Evolutionary conservation across 2,113 vertebrate genomes (phyloP).

Genomic region (Poecile atricapillus): DNA sequence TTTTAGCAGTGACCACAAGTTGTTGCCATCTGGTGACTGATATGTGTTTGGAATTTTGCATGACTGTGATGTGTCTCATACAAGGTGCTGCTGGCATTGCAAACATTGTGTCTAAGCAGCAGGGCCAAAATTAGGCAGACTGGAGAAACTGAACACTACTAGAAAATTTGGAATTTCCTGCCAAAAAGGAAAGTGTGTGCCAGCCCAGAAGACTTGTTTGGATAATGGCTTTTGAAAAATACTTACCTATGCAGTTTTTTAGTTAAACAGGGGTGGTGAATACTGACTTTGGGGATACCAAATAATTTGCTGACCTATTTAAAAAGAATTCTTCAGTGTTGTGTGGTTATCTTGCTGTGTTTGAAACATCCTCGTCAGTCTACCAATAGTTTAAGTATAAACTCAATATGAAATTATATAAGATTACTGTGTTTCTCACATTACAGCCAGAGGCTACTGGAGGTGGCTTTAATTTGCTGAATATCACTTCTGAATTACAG

Average conservation of each 20-base stretch:
- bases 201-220: background rate
- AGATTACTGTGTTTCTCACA: background rate
- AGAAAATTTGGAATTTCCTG: background rate
- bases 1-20: background rate
- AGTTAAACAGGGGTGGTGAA: background rate
- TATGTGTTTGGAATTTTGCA: background rate
- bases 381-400: background rate
- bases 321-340: background rate
- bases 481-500: constrained; percentile 60
- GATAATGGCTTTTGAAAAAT: background rate
- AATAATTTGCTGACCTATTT: background rate
- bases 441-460: background rate
- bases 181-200: background rate
- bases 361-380: background rate
- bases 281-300: background rate
- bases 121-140: background rate
- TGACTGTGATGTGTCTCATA: background rate
- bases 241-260: background rate
- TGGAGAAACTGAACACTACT: background rate
- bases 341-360: background rate
- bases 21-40: background rate
- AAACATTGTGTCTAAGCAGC: background rate
- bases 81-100: background rate
- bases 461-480: background rate
- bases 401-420: background rate